Conservation (phyloP, 2,888 invertebrate species). For the Napeogenes sylphis region DNA sequence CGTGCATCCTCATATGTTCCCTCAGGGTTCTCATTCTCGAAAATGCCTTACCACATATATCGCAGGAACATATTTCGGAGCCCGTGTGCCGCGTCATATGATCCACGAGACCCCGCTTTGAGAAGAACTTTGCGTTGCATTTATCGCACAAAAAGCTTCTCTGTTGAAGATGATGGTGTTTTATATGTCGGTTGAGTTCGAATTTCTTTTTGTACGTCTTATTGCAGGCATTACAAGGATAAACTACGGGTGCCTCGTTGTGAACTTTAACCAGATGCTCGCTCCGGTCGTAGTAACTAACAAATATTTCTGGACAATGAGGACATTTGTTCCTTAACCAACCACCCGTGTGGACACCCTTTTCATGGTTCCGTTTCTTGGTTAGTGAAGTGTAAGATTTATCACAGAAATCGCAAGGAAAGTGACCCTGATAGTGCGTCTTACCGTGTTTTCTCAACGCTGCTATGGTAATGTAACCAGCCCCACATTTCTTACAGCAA, state of each 20-base stretch:
- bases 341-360: conserved; percentile 68
- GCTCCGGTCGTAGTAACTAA: conserved; percentile 66
- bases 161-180: conserved; percentile 68
- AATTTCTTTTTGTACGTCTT: conserved; percentile 69
- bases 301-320: conserved; percentile 66
- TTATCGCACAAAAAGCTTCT: conserved; percentile 62
- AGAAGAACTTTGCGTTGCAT: conserved; percentile 68
- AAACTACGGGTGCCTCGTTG: conserved; percentile 54
- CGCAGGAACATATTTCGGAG: conserved; percentile 53
- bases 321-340: conserved; percentile 72
- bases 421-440: conserved; percentile 71
- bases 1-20: conserved; percentile 62
- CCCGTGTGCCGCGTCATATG: conserved; percentile 60
- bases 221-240: conserved; percentile 68
- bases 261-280: conserved; percentile 65
- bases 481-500: conserved; percentile 68
- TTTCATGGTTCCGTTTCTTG: conserved; percentile 67
- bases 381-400: conserved; percentile 73
- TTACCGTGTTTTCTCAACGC: conserved; percentile 69
- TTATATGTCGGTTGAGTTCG: conserved; percentile 66
- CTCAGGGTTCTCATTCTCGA: conserved; percentile 54
- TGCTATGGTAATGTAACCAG: conserved; percentile 66
- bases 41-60: conserved; percentile 61
- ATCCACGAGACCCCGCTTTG: conserved; percentile 62
- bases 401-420: conserved; percentile 73